These are phyloP conservation scores for Dendrolimus kikuchii DNA, from an alignment of 1,140 invertebrate species.

Conservation along the genomic window DNA sequence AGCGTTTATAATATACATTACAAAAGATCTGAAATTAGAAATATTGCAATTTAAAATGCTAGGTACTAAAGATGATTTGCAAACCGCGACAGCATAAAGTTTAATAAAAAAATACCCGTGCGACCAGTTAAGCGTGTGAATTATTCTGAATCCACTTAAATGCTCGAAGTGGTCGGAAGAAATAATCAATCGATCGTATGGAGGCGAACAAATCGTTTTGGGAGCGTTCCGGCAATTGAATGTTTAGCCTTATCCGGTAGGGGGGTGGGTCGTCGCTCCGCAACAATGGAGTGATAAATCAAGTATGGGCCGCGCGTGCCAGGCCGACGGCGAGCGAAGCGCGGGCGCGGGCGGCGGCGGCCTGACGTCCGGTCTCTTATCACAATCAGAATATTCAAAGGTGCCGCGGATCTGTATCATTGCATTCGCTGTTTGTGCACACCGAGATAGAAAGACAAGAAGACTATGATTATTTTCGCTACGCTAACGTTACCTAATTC, in stretches of 20 bases:
- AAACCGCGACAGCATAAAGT: no score
- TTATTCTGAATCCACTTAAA: slow-evolving; percentile 14
- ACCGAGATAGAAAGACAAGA: background rate
- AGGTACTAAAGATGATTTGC: background rate
- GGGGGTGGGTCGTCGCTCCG: slow-evolving; percentile 43
- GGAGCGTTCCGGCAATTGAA: slow-evolving; percentile 60
- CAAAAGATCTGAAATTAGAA: background rate
- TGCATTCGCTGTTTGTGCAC: background rate
- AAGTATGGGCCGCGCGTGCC: slow-evolving; percentile 64
- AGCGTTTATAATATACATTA: slow-evolving; percentile 1
- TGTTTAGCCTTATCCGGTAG: slow-evolving; percentile 51
- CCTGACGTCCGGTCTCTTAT: slow-evolving; percentile 23
- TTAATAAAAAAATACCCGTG: no score
- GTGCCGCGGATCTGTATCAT: slow-evolving; percentile 30
- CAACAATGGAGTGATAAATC: slow-evolving; percentile 69
- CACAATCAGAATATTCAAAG: slow-evolving; percentile 42
- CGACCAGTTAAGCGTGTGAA: background rate
- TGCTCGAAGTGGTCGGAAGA: slow-evolving; percentile 27
- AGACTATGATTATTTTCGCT: slow-evolving; percentile 2
- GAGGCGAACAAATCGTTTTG: slow-evolving; percentile 56
- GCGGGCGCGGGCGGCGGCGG: slow-evolving; percentile 29
- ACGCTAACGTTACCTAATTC: no score
- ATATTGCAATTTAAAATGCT: background rate
- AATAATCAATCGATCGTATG: slow-evolving; percentile 46
- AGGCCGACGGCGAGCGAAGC: slow-evolving; percentile 22